Conservation (phyloP, 2,888 invertebrate species). For the Portevinia maculata region DNA sequence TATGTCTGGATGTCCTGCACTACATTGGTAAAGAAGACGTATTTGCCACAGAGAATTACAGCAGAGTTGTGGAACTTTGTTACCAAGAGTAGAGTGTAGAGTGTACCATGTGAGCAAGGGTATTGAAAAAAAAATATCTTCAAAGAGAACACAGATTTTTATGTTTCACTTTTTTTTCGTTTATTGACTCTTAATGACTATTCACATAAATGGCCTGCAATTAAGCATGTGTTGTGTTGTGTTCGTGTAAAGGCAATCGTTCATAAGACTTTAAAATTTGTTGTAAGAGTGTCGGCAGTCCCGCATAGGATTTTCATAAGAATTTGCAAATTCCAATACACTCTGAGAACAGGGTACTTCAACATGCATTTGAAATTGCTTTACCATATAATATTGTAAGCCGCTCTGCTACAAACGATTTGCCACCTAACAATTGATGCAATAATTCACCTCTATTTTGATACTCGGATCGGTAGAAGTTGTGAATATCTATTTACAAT, state of each 20-base stretch:
- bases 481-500: slow-evolving; percentile 8
- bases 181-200: slow-evolving; percentile 11
- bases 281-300: slow-evolving; percentile 28
- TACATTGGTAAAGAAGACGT: no score
- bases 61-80: no score
- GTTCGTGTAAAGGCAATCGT: background rate
- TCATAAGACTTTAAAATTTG: slow-evolving; percentile 20
- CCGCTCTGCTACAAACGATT: slow-evolving; percentile 11
- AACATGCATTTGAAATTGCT: slow-evolving; percentile 24
- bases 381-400: slow-evolving; percentile 19
- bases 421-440: slow-evolving; percentile 33
- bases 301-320: slow-evolving; percentile 7
- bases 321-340: slow-evolving; percentile 18
- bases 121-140: slow-evolving; percentile 30
- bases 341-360: slow-evolving; percentile 29
- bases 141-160: slow-evolving; percentile 33
- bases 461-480: background rate
- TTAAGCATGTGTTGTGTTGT: background rate
- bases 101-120: no score
- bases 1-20: no score
- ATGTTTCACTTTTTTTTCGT: slow-evolving; percentile 12
- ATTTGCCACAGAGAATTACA: no score
- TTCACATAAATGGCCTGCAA: slow-evolving; percentile 9
- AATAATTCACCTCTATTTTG: slow-evolving; percentile 13
- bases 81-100: no score